Evolutionary conservation across 2,888 invertebrate genomes (phyloP).

Genomic region (Dorcus parallelipipedus): DNA sequence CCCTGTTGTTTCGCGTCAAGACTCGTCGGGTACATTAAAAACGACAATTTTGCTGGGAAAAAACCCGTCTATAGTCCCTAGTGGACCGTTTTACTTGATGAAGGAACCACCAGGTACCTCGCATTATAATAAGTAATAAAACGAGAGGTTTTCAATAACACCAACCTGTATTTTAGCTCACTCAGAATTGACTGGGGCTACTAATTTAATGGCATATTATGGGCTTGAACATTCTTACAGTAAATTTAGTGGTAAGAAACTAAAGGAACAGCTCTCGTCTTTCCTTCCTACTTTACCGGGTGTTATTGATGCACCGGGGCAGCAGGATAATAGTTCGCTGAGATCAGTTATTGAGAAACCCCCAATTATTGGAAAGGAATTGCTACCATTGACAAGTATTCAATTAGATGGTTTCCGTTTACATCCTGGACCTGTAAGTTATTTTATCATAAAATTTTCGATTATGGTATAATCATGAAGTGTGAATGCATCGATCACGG

Average conservation of each 20-base stretch:
- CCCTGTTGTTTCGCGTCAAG: slow-evolving; percentile 93
- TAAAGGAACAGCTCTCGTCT: slow-evolving; percentile 91
- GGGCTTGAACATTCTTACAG: slow-evolving; percentile 95
- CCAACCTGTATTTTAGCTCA: slow-evolving; percentile 57
- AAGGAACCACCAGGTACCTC: slow-evolving; percentile 84
- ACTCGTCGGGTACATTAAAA: slow-evolving; percentile 95
- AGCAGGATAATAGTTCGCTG: slow-evolving; percentile 81
- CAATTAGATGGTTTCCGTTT: slow-evolving; percentile 91
- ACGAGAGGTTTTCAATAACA: not conserved
- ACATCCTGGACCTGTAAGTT: slow-evolving; percentile 81
- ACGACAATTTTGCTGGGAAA: slow-evolving; percentile 96
- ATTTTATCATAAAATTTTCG: no score
- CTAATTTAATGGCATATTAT: slow-evolving; percentile 95
- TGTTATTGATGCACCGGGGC: slow-evolving; percentile 89
- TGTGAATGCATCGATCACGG: no score
- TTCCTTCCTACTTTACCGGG: slow-evolving; percentile 94
- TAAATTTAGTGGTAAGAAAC: slow-evolving; percentile 95
- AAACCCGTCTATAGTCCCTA: slow-evolving; percentile 94
- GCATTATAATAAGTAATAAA: not conserved
- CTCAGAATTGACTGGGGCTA: slow-evolving; percentile 92
- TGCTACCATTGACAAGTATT: slow-evolving; percentile 79
- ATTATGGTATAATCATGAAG: no score
- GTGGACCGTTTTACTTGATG: slow-evolving; percentile 97
- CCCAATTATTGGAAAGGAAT: slow-evolving; percentile 87
- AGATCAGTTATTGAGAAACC: slow-evolving; percentile 94